Evolutionary conservation across 2,797 vertebrate genomes (phyloP).

Genomic region (Diglossa cyanea): DNA sequence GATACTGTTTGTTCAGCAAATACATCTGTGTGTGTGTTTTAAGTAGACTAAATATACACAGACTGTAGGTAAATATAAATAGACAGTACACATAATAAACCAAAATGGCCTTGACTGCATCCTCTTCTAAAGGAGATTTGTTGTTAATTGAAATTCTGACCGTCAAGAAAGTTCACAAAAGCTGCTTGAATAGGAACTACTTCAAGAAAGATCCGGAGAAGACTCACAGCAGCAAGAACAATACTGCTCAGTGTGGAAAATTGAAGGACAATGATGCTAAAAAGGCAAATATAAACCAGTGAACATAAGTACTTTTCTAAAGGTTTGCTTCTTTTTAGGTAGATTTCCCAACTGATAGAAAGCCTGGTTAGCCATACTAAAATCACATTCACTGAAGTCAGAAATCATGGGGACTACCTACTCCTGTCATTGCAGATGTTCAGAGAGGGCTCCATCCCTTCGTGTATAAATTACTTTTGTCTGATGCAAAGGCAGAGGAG

Average conservation of each 20-base stretch:
- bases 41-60: background rate
- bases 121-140: background rate
- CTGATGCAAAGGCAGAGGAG: background rate
- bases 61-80: conserved; percentile 9
- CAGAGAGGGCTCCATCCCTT: background rate
- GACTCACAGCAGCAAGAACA: background rate
- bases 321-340: background rate
- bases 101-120: background rate
- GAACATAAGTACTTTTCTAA: background rate
- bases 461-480: background rate
- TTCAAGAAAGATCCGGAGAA: background rate
- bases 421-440: background rate
- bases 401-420: background rate
- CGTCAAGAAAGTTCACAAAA: background rate
- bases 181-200: background rate
- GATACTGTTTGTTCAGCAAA: conserved; percentile 11
- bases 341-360: background rate
- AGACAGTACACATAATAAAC: background rate
- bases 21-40: background rate
- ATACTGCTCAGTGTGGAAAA: background rate
- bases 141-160: background rate
- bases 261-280: background rate
- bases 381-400: background rate
- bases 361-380: background rate
- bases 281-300: background rate